Conservation (phyloP, 2,797 vertebrate species). For the Characodon lateralis region DNA sequence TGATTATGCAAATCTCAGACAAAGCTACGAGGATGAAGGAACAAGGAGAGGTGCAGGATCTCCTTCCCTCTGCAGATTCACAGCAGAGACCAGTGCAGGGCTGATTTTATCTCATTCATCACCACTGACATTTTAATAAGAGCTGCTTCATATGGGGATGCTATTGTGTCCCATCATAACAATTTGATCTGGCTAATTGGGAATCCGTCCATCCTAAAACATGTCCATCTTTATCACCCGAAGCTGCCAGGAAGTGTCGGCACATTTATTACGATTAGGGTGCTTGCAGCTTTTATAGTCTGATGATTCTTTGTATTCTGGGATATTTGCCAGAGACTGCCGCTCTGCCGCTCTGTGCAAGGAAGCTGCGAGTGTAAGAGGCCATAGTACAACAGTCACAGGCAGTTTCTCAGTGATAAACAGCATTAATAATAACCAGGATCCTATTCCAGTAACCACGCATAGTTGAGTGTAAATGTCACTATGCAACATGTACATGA, state of each 20-base stretch:
- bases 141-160: slow-evolving; percentile 47
- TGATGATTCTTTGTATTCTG: slow-evolving; percentile 49
- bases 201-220: slow-evolving; percentile 43
- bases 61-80: slow-evolving; percentile 21
- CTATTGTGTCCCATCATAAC: slow-evolving; percentile 58
- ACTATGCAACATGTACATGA: neutral
- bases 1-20: slow-evolving; percentile 57
- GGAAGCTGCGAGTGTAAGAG: slow-evolving; percentile 8
- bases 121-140: slow-evolving; percentile 75
- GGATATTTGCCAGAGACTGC: slow-evolving; percentile 36
- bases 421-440: slow-evolving; percentile 30
- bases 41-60: slow-evolving; percentile 24
- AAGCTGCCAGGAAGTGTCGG: slow-evolving; percentile 43
- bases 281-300: slow-evolving; percentile 42
- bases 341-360: neutral
- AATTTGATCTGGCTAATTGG: slow-evolving; percentile 62
- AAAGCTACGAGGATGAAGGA: slow-evolving; percentile 4
- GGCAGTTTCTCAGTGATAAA: slow-evolving; percentile 23
- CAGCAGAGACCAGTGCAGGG: slow-evolving; percentile 32
- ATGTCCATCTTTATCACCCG: slow-evolving; percentile 45
- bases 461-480: neutral
- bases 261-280: slow-evolving; percentile 57
- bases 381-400: slow-evolving; percentile 13
- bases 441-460: slow-evolving; percentile 12
- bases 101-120: slow-evolving; percentile 69